A percentile compares a stretch with the other conserved stretches of the same genome.
These are phyloP conservation scores for Tetramorium simillimum DNA, from an alignment of 1,140 invertebrate genomes.

Conservation along the genomic window DNA sequence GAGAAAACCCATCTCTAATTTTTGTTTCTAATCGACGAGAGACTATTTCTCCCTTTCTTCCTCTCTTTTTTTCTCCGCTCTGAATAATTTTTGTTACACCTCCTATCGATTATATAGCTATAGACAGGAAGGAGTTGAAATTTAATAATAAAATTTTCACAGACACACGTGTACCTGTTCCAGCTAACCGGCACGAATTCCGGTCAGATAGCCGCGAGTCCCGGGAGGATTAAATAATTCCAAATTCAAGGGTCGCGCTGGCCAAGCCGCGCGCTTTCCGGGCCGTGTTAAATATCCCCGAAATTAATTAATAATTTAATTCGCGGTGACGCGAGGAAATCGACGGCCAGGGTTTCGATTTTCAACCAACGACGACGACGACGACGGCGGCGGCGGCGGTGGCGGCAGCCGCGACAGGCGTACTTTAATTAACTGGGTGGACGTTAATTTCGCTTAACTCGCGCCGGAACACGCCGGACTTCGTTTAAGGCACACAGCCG, in stretches of 20 bases:
- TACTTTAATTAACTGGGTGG: constrained; percentile 60
- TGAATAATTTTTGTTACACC: constrained; percentile 9
- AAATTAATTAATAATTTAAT: constrained; percentile 62
- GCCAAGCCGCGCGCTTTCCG: neutral
- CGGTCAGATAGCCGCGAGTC: constrained; percentile 17
- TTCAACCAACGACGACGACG: constrained; percentile 26
- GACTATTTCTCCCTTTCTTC: neutral
- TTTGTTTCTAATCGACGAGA: neutral
- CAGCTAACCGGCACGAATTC: constrained; percentile 34
- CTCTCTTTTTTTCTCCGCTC: neutral
- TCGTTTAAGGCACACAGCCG: constrained; percentile 45
- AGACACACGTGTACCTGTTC: neutral
- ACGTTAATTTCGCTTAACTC: constrained; percentile 60
- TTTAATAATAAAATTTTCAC: constrained; percentile 51
- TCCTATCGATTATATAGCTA: neutral
- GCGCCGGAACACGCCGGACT: constrained; percentile 41
- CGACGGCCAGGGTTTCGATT: constrained; percentile 43
- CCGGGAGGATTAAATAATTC: constrained; percentile 42
- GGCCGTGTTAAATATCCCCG: constrained; percentile 50
- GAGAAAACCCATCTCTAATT: neutral
- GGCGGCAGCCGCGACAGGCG: neutral
- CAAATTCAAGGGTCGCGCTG: constrained; percentile 41
- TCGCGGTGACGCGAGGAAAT: constrained; percentile 39
- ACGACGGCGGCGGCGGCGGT: neutral
- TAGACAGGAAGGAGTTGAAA: constrained; percentile 24